These are phyloP conservation scores for Chelonus insularis DNA, from an alignment of 1,140 invertebrate genomes.

Conservation along the genomic window DNA sequence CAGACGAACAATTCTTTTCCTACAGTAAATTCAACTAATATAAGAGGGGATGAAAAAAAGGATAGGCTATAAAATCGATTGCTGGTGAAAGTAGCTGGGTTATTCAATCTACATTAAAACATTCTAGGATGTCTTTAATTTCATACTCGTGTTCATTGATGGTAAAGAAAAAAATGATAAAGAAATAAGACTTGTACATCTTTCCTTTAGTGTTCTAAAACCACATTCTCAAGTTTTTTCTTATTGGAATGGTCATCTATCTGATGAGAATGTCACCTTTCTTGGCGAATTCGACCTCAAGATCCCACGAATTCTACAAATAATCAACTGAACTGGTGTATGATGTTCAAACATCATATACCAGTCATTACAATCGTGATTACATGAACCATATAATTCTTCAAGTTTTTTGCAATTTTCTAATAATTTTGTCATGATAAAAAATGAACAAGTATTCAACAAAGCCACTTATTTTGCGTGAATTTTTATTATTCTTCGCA, in stretches of 20 bases:
- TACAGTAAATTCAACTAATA: too few relatives aligned
- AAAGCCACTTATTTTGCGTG: neutral
- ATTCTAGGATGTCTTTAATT: slow-evolving; percentile 1
- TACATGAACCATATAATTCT: too few relatives aligned
- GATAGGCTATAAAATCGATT: too few relatives aligned
- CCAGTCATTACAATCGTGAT: too few relatives aligned
- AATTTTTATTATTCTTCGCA: neutral
- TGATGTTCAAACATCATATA: neutral
- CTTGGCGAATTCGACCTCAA: slow-evolving; percentile 6
- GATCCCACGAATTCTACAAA: slow-evolving; percentile 8
- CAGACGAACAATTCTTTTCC: too few relatives aligned
- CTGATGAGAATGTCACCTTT: neutral
- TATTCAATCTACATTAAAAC: too few relatives aligned
- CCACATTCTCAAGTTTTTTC: neutral
- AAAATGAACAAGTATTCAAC: too few relatives aligned
- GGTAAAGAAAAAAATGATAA: neutral
- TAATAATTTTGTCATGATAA: too few relatives aligned
- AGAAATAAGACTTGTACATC: neutral
- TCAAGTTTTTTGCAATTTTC: neutral
- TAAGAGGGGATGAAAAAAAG: too few relatives aligned
- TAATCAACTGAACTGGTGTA: too few relatives aligned
- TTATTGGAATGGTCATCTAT: neutral
- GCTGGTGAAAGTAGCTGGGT: too few relatives aligned
- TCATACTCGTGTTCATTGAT: neutral
- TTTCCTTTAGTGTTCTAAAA: neutral